Conservation (phyloP, 2,113 vertebrate species). For the Nesoenas mayeri region DNA sequence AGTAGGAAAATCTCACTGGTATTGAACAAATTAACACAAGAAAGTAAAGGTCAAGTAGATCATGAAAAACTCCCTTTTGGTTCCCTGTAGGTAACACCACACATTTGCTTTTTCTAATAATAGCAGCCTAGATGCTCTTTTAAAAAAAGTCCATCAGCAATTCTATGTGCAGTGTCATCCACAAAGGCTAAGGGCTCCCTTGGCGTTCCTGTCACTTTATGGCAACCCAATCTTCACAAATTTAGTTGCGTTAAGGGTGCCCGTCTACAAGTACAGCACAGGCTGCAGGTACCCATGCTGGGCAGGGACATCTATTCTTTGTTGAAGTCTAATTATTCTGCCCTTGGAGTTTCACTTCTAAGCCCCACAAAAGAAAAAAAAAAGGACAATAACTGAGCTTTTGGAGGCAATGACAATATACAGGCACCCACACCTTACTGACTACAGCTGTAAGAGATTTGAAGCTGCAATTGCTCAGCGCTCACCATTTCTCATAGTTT, state of each 20-base stretch:
- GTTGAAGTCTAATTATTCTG: background rate
- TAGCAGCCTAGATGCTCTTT: background rate
- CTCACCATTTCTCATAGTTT: background rate
- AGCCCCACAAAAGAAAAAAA: background rate
- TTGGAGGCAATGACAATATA: background rate
- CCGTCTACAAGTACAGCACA: background rate
- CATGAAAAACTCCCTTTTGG: background rate
- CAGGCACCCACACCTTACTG: background rate
- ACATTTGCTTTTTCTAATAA: conserved; percentile 16
- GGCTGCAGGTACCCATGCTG: background rate
- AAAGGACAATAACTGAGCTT: background rate
- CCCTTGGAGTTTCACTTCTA: background rate
- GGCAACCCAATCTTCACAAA: background rate
- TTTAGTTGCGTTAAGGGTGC: background rate
- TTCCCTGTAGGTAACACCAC: background rate
- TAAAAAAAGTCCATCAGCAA: background rate
- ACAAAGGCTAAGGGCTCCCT: background rate
- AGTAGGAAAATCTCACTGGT: background rate
- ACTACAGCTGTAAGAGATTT: background rate
- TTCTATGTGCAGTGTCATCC: background rate
- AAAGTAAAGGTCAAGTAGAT: conserved; percentile 20
- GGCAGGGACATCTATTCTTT: background rate
- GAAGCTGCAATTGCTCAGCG: background rate
- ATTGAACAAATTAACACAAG: conserved; percentile 17
- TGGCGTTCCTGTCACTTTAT: background rate